These are phyloP conservation scores for Volucella inanis DNA, from an alignment of 2,888 invertebrate species.

Conservation along the genomic window DNA sequence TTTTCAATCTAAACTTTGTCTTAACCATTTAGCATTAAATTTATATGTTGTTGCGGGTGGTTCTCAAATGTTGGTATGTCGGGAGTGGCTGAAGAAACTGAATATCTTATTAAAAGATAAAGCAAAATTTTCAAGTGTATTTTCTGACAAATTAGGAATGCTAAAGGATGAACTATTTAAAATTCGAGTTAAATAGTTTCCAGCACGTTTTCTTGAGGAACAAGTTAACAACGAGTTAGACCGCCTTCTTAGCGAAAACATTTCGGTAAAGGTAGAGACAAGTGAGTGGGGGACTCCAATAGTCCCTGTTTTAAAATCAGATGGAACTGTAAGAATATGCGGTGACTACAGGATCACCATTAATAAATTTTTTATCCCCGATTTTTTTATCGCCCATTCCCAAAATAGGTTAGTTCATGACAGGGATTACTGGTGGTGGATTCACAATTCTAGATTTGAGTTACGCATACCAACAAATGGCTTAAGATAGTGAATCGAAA, in stretches of 20 bases:
- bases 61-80: constrained; percentile 20
- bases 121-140: background rate
- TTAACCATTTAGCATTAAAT: too few relatives aligned
- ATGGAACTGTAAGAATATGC: too few relatives aligned
- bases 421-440: constrained; percentile 11
- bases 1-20: too few relatives aligned
- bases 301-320: constrained; percentile 1
- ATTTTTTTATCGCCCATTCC: background rate
- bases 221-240: constrained; percentile 12
- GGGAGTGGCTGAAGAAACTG: background rate
- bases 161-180: too few relatives aligned
- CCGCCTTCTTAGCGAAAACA: constrained; percentile 1
- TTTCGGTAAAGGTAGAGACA: background rate
- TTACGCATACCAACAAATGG: too few relatives aligned
- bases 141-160: too few relatives aligned
- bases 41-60: background rate
- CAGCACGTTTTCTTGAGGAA: constrained; percentile 24
- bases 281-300: constrained; percentile 28
- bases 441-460: too few relatives aligned
- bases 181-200: background rate
- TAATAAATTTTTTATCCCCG: too few relatives aligned
- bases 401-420: constrained; percentile 27
- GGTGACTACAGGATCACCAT: too few relatives aligned
- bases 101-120: too few relatives aligned
- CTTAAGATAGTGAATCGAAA: too few relatives aligned